A percentile compares a stretch with the other conserved stretches of the same genome.
Evolutionary conservation across 1,140 invertebrate species (phyloP).

Genomic region (Neodiprion fabricii): DNA sequence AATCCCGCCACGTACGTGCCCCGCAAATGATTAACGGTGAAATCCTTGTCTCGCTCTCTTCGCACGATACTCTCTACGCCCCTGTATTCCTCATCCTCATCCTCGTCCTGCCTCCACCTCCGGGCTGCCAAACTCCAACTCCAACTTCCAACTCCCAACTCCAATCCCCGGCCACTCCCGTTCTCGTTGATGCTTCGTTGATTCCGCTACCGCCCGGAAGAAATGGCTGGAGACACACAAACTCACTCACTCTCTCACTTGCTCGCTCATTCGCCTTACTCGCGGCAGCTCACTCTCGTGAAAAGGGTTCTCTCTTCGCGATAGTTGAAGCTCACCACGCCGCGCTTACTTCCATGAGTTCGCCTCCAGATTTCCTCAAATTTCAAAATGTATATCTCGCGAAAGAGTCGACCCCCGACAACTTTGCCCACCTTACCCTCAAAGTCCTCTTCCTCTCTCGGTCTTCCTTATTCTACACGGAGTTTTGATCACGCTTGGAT

Average conservation of each 20-base stretch:
- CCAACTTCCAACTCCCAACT: slow-evolving; percentile 6
- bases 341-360: background rate
- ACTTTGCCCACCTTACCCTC: too few species aligned
- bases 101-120: background rate
- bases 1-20: slow-evolving; percentile 39
- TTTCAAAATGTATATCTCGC: background rate
- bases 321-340: background rate
- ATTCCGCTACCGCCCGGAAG: slow-evolving; percentile 2
- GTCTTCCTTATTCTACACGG: background rate
- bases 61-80: slow-evolving; percentile 13
- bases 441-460: background rate
- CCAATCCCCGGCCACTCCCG: slow-evolving; percentile 6
- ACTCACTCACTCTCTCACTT: background rate
- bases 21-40: slow-evolving; percentile 34
- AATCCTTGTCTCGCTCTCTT: slow-evolving; percentile 7
- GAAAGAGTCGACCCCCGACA: background rate
- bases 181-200: slow-evolving; percentile 7
- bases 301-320: background rate
- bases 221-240: slow-evolving; percentile 7
- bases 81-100: too few species aligned
- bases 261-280: background rate
- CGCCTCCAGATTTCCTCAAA: background rate
- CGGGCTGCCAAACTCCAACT: background rate
- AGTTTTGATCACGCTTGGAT: background rate
- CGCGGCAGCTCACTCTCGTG: too few species aligned